These are phyloP conservation scores for Watsonalla cultraria DNA, from an alignment of 2,888 invertebrate species.

Conservation along the genomic window DNA sequence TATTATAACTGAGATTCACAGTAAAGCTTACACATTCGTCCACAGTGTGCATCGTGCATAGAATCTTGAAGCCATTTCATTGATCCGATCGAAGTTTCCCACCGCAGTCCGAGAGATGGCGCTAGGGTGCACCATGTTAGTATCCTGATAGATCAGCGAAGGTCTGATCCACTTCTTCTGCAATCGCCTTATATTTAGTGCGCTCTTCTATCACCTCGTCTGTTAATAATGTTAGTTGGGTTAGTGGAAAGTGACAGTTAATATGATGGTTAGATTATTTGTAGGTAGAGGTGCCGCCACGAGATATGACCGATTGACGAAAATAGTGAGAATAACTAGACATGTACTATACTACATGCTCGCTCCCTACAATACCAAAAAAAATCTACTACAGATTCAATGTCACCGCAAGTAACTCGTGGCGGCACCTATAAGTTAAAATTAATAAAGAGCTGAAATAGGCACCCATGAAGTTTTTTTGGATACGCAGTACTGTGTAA, in stretches of 20 bases:
- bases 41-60: not conserved
- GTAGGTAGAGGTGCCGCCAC: not conserved
- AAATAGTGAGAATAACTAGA: too few species aligned
- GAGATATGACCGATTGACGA: too few species aligned
- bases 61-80: not conserved
- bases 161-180: slow-evolving; percentile 97
- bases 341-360: too few species aligned
- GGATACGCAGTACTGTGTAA: too few species aligned
- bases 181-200: slow-evolving; percentile 98
- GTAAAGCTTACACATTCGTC: not conserved
- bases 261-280: slow-evolving; percentile 1
- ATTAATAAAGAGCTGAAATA: too few species aligned
- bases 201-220: slow-evolving; percentile 94
- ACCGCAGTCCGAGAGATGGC: slow-evolving; percentile 39
- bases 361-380: too few species aligned
- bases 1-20: not conserved
- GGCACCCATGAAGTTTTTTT: too few species aligned
- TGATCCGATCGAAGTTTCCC: slow-evolving; percentile 21
- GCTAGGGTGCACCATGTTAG: slow-evolving; percentile 58
- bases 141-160: slow-evolving; percentile 97
- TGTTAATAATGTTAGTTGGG: slow-evolving; percentile 72
- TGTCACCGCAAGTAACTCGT: too few species aligned
- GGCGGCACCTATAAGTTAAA: too few species aligned
- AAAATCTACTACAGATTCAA: too few species aligned
- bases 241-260: slow-evolving; percentile 16